A percentile compares a stretch with the other conserved stretches of the same genome.
Evolutionary conservation across 92 coral and sea anemone species (phyloP).

Genomic region (Parazoanthus darwini): DNA sequence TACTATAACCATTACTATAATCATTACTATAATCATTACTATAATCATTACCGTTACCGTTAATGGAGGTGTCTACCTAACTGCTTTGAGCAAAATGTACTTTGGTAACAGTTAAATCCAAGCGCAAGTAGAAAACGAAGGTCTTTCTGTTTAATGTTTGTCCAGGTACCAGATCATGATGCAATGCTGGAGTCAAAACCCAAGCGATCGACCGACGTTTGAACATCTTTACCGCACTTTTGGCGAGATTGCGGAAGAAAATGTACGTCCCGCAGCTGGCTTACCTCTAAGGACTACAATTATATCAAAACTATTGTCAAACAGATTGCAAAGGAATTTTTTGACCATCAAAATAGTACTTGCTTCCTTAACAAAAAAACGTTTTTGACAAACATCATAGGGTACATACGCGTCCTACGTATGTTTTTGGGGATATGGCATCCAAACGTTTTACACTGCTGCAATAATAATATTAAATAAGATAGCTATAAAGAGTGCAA

Average conservation of each 20-base stretch:
- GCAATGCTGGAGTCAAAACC: slow-evolving; percentile 57
- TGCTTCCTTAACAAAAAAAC: too few species aligned
- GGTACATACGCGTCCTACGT: too few species aligned
- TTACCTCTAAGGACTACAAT: not conserved
- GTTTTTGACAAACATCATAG: too few species aligned
- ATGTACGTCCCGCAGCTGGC: not conserved
- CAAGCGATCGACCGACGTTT: slow-evolving; percentile 47
- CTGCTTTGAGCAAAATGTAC: not conserved
- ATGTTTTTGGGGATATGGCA: too few species aligned
- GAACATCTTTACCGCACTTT: slow-evolving; percentile 31
- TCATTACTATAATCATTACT: too few species aligned
- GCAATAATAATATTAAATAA: too few species aligned
- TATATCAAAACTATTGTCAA: not conserved
- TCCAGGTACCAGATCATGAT: slow-evolving; percentile 54
- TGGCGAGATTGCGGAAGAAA: slow-evolving; percentile 1
- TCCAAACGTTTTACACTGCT: too few species aligned
- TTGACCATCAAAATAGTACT: too few species aligned
- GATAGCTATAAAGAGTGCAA: too few species aligned
- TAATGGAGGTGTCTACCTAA: not conserved
- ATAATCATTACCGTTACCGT: too few species aligned
- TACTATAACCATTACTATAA: too few species aligned
- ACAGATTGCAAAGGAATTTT: too few species aligned
- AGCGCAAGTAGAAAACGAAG: not conserved
- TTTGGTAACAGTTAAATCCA: not conserved
- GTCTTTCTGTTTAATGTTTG: not conserved